Conservation (phyloP, 2,888 invertebrate species). For the Acanthosoma haemorrhoidale region DNA sequence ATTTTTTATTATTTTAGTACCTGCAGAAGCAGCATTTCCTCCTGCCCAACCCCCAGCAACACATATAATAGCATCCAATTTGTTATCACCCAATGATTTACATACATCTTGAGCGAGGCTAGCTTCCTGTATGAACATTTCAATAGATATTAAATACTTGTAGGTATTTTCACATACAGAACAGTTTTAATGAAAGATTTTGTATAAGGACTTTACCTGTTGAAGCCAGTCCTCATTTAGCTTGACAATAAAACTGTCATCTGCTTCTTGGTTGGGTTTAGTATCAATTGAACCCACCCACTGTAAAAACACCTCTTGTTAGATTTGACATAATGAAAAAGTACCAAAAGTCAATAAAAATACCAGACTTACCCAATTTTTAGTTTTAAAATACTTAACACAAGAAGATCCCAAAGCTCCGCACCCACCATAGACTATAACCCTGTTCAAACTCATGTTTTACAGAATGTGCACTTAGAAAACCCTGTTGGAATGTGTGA, state of each 20-base stretch:
- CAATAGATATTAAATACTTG: too few species aligned
- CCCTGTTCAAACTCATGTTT: conserved; percentile 52
- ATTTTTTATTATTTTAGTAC: too few species aligned
- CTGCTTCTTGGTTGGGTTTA: conserved; percentile 75
- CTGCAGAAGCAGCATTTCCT: conserved; percentile 76
- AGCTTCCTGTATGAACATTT: conserved; percentile 55
- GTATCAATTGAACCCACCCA: conserved; percentile 90
- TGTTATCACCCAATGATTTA: conserved; percentile 63
- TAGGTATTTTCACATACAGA: too few species aligned
- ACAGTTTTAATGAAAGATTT: neutral
- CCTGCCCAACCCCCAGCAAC: conserved; percentile 99
- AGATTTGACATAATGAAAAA: neutral
- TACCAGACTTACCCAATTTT: conserved; percentile 84
- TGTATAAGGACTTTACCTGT: conserved; percentile 49
- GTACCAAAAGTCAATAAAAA: conserved; percentile 14
- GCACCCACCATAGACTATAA: conserved; percentile 90
- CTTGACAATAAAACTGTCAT: conserved; percentile 81
- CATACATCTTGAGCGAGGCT: conserved; percentile 63
- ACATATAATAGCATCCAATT: conserved; percentile 92
- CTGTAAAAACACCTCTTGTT: conserved; percentile 45
- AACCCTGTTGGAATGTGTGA: neutral
- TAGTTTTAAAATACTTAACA: conserved; percentile 80
- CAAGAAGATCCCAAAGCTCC: conserved; percentile 90
- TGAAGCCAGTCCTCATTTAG: conserved; percentile 68
- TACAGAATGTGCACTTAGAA: neutral